Percentiles rank a stretch among this genome's conserved stretches.
Conservation (phyloP, 1,140 invertebrate genomes). For the Meloidogyne hapla region DNA sequence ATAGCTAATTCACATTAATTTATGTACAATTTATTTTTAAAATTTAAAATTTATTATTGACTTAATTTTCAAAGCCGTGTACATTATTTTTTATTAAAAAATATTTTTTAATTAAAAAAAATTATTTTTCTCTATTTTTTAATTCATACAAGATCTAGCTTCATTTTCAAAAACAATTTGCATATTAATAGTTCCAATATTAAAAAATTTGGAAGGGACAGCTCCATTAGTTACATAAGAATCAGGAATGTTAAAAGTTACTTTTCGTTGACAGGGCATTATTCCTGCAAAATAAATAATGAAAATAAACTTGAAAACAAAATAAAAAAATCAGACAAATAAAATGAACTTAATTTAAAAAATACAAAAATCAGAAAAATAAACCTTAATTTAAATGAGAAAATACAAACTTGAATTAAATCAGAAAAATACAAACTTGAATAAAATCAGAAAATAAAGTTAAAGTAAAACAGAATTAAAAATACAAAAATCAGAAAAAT, state of each 20-base stretch:
- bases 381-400: neutral
- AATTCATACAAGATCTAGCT: slow-evolving; percentile 41
- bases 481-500: too few relatives aligned
- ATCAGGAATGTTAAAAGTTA: slow-evolving; percentile 42
- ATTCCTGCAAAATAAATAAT: slow-evolving; percentile 28
- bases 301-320: too few relatives aligned
- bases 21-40: too few relatives aligned
- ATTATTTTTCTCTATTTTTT: slow-evolving; percentile 5
- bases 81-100: neutral
- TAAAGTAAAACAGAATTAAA: too few relatives aligned
- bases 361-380: too few relatives aligned
- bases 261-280: slow-evolving; percentile 44
- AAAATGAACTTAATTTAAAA: too few relatives aligned
- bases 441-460: neutral
- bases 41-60: too few relatives aligned
- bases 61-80: too few relatives aligned
- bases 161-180: slow-evolving; percentile 44
- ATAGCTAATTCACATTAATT: too few relatives aligned
- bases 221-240: slow-evolving; percentile 31
- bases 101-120: slow-evolving; percentile 14
- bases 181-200: slow-evolving; percentile 45
- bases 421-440: neutral
- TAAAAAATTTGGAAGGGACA: slow-evolving; percentile 33
- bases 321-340: neutral
- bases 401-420: too few relatives aligned